Evolutionary conservation across 2,113 vertebrate species (phyloP), one percentile per base, ranked within the genome.

Genomic region (Malurus elegans): DNA sequence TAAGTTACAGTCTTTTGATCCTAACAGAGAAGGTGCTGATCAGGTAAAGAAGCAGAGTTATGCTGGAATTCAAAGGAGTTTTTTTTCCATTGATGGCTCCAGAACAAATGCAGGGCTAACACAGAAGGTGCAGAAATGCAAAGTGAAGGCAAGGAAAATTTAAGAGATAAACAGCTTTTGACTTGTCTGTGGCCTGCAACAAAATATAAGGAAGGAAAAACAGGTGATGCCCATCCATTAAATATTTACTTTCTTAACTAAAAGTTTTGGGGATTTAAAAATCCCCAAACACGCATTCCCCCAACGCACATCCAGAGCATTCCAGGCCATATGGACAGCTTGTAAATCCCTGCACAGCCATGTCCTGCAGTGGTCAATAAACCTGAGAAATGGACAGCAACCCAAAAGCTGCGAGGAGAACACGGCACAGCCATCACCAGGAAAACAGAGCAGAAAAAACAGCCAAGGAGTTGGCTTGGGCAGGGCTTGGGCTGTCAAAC

Each of bases 291-390:
- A 31, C 17, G 28, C 1, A 38, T 38, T 38, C 18, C 16, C 31
- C 25, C 28, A 40, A 21, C 1, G 3, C 32, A 40, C 19, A 32
- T 7, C 6, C 24, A 69, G 40, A 44, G n/a, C 9, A 18, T 51
- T 51, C 19, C 14, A 4, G n/a, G 31, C 9, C 1, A 0, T 14
- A 14, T 0, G n/a, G 42, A 34, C 47, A 47, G 8, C 47, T 32
- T 17, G 14, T 2, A 65, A 18, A 31, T 24, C 44, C 53, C 60
- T 26, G 44, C 58, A 34, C 16, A 64, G 42, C 18, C 53, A 26
- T 4, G 34, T 20, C 28, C 56, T 71, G 42, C 29, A 8, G 31
- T 1, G 15, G 3, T 23, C 12, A 69, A 32, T 50, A 61, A 71
- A 31, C 18, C 70, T 8, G 7, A 78, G 60, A 29, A 79, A 60